Conservation (phyloP, 2,888 invertebrate species). For the Hymenopus coronatus region DNA sequence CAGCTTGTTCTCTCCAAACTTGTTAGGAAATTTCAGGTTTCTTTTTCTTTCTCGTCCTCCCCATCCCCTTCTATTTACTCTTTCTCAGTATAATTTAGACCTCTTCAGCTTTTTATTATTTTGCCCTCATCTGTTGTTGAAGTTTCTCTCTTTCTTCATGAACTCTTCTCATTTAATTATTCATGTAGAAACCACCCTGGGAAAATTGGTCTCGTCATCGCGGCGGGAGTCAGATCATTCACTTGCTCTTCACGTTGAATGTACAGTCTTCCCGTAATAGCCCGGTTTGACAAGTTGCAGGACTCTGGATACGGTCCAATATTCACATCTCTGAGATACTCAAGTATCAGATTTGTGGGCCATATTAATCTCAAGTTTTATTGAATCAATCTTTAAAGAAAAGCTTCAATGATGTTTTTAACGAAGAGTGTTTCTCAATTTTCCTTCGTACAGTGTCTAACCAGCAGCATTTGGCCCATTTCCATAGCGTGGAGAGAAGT, state of each 20-base stretch:
- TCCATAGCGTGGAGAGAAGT: no score
- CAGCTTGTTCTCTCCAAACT: no score
- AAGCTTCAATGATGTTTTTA: no score
- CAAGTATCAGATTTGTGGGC: no score
- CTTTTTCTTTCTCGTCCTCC: not conserved
- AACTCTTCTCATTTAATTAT: not conserved
- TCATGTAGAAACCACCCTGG: not conserved
- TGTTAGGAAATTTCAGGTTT: not conserved
- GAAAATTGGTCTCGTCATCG: not conserved
- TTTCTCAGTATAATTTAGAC: not conserved
- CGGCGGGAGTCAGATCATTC: not conserved
- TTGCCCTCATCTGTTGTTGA: not conserved
- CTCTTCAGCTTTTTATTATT: not conserved
- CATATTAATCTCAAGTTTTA: no score
- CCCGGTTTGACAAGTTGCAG: not conserved
- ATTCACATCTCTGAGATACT: no score
- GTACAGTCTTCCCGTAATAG: not conserved
- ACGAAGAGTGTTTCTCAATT: no score
- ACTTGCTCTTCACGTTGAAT: not conserved
- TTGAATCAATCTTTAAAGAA: no score
- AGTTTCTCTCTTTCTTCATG: not conserved
- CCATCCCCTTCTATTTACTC: not conserved
- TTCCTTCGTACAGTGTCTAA: no score
- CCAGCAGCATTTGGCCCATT: no score
- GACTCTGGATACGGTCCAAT: not conserved